A percentile compares a stretch with the other conserved stretches of the same genome.
phyloP scores from a whole-genome alignment of 2,797 vertebrate genomes.

The Siniperca scherzeri region DNA sequence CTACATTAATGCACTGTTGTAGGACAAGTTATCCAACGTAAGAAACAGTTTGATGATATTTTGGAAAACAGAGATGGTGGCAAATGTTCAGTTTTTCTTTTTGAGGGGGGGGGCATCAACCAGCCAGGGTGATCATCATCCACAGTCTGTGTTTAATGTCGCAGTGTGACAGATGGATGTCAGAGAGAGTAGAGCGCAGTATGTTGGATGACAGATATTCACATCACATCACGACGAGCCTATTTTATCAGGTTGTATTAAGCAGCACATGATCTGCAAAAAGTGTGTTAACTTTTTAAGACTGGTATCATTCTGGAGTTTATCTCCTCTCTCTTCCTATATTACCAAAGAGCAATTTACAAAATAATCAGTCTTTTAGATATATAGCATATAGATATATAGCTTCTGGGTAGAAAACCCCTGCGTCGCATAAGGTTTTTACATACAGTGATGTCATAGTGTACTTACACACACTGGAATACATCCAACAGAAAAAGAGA shows the following conservation, averaged over 20 bases:
- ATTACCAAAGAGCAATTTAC: neutral
- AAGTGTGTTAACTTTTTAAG: neutral
- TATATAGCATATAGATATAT: neutral
- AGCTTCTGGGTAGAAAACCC: no score
- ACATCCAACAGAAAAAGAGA: no score
- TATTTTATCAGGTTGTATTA: neutral
- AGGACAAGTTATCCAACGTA: constrained; percentile 1
- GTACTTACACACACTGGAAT: no score
- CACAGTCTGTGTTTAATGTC: neutral
- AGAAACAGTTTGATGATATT: neutral
- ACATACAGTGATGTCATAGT: no score
- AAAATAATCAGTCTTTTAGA: neutral
- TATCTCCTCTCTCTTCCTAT: neutral
- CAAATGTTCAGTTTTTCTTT: neutral
- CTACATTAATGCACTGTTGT: constrained; percentile 11
- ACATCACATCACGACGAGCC: neutral
- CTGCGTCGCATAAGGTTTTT: no score
- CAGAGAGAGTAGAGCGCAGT: neutral
- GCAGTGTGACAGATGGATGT: neutral
- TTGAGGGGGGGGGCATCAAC: neutral
- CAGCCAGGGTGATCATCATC: neutral
- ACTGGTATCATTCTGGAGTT: neutral
- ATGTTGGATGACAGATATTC: constrained; percentile 7
- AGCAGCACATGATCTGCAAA: neutral
- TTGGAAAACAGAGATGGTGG: neutral